Evolutionary conservation across 1,140 invertebrate species (phyloP).

Genomic region (Calliphora vicina): DNA sequence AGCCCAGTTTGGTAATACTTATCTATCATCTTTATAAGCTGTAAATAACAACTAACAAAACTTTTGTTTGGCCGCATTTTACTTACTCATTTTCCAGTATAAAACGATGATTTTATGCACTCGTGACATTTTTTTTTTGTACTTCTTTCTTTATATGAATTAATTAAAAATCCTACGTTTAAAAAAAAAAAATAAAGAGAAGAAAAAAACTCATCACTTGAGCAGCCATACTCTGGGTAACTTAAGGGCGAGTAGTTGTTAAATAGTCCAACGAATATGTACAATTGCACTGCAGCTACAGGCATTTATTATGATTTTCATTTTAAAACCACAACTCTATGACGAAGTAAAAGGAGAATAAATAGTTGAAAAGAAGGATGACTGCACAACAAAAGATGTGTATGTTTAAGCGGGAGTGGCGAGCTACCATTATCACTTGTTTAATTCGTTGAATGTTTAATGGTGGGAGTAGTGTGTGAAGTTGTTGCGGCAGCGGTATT

Average conservation of each 20-base stretch:
- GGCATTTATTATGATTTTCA: neutral
- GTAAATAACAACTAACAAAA: neutral
- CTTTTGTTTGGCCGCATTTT: neutral
- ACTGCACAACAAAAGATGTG: neutral
- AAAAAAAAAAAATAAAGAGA: neutral
- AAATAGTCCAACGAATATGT: neutral
- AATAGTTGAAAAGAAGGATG: neutral
- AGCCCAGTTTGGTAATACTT: too few species aligned
- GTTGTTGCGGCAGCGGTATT: neutral
- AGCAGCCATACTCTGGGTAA: neutral
- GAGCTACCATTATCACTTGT: neutral
- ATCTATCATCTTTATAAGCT: neutral
- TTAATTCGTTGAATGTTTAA: neutral
- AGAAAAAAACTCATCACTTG: neutral
- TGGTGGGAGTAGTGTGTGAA: neutral
- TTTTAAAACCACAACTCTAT: neutral
- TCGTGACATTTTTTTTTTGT: neutral
- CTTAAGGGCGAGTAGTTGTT: neutral
- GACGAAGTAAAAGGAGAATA: neutral
- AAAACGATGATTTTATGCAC: neutral
- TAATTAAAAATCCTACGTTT: neutral
- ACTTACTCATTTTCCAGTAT: neutral
- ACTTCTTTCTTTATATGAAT: neutral
- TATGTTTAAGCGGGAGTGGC: neutral
- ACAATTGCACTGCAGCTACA: neutral